Evolutionary conservation across 2,113 vertebrate genomes (phyloP), one percentile per base, ranked within the genome.

Genomic region (Rhinoderma darwinii): DNA sequence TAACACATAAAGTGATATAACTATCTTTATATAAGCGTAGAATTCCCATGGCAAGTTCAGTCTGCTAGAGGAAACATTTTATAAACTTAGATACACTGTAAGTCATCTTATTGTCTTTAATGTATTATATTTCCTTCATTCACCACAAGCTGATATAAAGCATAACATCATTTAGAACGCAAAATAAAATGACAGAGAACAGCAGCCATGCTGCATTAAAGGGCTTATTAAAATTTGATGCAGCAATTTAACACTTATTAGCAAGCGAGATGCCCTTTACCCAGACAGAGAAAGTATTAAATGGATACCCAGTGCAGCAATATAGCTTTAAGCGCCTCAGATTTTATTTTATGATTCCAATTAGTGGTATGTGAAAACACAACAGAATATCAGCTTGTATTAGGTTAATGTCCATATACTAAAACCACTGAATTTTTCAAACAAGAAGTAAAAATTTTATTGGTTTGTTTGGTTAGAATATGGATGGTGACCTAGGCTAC

Each of bases 141-240:
- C 76, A 11, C 66, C 54, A 56, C 63, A 74, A 59, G 25, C 56
- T 44, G 66, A 81, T 70, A 79, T 86, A 81, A 30, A 82, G 50
- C 66, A 78, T 68, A 82, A 27, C 85, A 80, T 87, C 51, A 87
- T 87, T 87, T 87, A 87, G 61, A 41, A 37, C 78, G 30, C 85
- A 74, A 82, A 87, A 82, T 54, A 70, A 82, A 87, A 87, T 61
- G 77, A 73, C 85, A 82, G 32, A 61, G 63, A 74, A 75, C 68
- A 59, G 63, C 51, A 87, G 78, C 85, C 78, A 87, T 80, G 72
- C 63, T 87, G 85, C 85, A 87, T 87, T 87, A 87, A 82, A 87
- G 78, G 78, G 68, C 77, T 87, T 87, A 87, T 87, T 87, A 87
- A 87, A 87, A 82, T 87, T 87, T 87, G 85, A 87, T 87, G 85